Conservation (phyloP, 2,888 invertebrate genomes). For the Apodemia zela region DNA sequence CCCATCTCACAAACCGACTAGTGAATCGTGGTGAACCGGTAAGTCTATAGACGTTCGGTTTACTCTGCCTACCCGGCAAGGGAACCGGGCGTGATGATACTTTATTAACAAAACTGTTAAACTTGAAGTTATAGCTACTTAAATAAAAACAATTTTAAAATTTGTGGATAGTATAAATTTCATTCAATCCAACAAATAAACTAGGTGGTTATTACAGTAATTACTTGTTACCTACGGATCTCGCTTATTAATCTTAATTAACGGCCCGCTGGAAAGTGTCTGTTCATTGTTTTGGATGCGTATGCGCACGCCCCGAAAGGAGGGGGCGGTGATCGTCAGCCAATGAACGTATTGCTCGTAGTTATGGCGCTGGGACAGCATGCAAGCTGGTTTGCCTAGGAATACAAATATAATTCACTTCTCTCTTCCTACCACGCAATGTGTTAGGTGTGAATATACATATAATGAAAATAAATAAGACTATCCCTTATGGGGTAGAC, state of each 20-base stretch:
- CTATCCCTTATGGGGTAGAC: too few relatives aligned
- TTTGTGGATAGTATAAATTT: neutral
- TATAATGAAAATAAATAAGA: too few relatives aligned
- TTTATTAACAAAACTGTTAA: too few relatives aligned
- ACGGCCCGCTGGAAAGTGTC: constrained; percentile 35
- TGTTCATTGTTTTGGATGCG: constrained; percentile 47
- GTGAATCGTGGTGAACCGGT: too few relatives aligned
- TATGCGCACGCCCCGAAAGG: constrained; percentile 41
- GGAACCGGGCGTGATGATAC: too few relatives aligned
- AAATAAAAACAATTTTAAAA: neutral
- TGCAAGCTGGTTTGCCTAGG: constrained; percentile 10
- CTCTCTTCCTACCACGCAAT: too few relatives aligned
- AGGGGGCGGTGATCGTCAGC: constrained; percentile 48
- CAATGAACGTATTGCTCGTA: constrained; percentile 45
- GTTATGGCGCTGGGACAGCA: constrained; percentile 9
- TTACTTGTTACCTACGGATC: constrained; percentile 12
- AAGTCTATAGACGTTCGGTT: too few relatives aligned
- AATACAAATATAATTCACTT: too few relatives aligned
- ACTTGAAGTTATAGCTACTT: too few relatives aligned
- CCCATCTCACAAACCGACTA: too few relatives aligned
- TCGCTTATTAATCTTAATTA: constrained; percentile 39
- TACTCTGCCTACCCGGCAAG: too few relatives aligned
- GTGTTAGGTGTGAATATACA: too few relatives aligned
- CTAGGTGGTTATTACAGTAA: constrained; percentile 13
- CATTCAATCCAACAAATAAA: neutral